phyloP scores from a whole-genome alignment of 2,888 invertebrate species.

The Schizotus pectinicornis region DNA sequence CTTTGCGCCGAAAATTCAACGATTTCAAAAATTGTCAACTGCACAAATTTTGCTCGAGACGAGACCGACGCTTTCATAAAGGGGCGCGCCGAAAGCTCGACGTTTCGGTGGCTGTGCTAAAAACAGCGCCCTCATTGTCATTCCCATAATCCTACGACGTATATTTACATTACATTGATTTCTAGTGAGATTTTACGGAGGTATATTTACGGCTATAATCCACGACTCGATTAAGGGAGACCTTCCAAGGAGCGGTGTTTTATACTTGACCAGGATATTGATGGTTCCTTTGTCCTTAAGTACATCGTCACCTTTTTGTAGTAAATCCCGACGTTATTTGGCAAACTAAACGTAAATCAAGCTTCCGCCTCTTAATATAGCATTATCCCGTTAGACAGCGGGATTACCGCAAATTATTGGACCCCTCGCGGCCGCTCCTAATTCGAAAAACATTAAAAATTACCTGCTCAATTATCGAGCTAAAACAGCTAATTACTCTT shows the following conservation, averaged over 20 bases:
- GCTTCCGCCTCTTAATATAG: conserved; percentile 1
- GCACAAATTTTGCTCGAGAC: not conserved
- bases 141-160: too few species aligned
- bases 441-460: too few species aligned
- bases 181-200: conserved; percentile 5
- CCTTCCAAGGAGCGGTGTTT: conserved; percentile 3
- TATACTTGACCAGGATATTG: conserved; percentile 16
- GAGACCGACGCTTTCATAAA: too few species aligned
- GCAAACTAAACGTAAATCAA: conserved; percentile 13
- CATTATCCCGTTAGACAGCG: not conserved
- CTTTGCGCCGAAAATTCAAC: not conserved
- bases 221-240: conserved; percentile 14
- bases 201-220: conserved; percentile 21
- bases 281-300: conserved; percentile 15
- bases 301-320: conserved; percentile 20
- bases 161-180: too few species aligned
- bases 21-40: not conserved
- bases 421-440: too few species aligned
- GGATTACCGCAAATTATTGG: too few species aligned
- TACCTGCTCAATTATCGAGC: too few species aligned
- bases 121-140: too few species aligned
- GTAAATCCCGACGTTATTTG: conserved; percentile 12
- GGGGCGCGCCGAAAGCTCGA: too few species aligned
- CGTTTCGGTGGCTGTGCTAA: too few species aligned
- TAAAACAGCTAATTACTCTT: too few species aligned